These are phyloP conservation scores for Oryzaephilus surinamensis DNA, from an alignment of 1,140 invertebrate genomes.

Conservation along the genomic window DNA sequence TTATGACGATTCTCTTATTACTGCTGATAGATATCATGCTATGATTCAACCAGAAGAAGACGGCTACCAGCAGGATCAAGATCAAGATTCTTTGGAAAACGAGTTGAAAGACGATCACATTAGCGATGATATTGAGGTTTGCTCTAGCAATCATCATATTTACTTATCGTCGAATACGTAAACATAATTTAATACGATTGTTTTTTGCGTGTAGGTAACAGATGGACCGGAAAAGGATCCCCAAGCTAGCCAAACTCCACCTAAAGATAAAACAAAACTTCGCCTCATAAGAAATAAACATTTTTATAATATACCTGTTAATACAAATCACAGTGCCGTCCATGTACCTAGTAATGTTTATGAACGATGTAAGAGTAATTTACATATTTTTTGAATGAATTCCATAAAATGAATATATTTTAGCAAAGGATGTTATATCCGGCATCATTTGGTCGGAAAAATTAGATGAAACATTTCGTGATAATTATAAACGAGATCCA, in stretches of 20 bases:
- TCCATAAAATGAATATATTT: constrained; percentile 21
- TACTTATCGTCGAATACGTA: neutral
- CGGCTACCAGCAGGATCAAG: constrained; percentile 26
- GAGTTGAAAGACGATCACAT: constrained; percentile 34
- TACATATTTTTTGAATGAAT: neutral
- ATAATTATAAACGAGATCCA: constrained; percentile 79
- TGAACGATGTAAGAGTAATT: constrained; percentile 62
- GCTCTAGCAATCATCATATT: constrained; percentile 1
- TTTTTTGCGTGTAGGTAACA: constrained; percentile 16
- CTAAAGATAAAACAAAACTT: constrained; percentile 37
- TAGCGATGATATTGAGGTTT: constrained; percentile 18
- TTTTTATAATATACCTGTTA: constrained; percentile 73
- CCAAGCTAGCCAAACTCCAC: constrained; percentile 37
- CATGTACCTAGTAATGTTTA: constrained; percentile 95
- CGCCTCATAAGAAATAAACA: constrained; percentile 56
- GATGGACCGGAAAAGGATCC: constrained; percentile 26
- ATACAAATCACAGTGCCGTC: constrained; percentile 75
- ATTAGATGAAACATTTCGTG: constrained; percentile 76
- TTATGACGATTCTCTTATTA: constrained; percentile 20
- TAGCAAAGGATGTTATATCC: constrained; percentile 53
- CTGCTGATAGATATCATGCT: constrained; percentile 12
- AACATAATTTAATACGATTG: neutral
- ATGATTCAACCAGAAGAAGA: constrained; percentile 17
- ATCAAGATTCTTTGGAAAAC: constrained; percentile 23
- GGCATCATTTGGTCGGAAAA: constrained; percentile 73